A percentile compares a stretch with the other conserved stretches of the same genome.
phyloP scores from a whole-genome alignment of 2,797 vertebrate species.

The Gila robusta region DNA sequence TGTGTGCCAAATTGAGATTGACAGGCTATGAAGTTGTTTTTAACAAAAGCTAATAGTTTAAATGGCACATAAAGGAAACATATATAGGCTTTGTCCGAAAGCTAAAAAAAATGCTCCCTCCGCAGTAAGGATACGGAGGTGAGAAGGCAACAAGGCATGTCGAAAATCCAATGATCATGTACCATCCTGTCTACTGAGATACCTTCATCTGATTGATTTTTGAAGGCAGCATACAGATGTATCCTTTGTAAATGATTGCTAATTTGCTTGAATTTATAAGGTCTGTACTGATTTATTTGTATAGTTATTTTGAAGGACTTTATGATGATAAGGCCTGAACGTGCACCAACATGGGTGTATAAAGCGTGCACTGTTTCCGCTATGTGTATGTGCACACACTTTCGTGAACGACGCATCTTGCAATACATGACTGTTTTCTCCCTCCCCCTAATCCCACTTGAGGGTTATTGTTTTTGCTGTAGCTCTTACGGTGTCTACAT shows the following conservation, averaged over 20 bases:
- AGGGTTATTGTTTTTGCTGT: no score
- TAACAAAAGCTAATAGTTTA: neutral
- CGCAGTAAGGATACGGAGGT: neutral
- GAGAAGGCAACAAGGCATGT: neutral
- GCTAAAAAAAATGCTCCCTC: neutral
- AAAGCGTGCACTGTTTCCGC: no score
- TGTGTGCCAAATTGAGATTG: conserved; percentile 4
- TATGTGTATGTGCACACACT: no score
- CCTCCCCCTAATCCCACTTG: no score
- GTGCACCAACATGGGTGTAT: no score
- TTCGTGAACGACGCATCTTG: no score
- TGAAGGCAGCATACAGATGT: neutral
- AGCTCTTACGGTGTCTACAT: no score
- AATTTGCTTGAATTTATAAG: no score
- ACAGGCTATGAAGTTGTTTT: conserved; percentile 8
- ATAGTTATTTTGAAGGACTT: no score
- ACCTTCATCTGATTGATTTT: neutral
- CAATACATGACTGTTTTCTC: no score
- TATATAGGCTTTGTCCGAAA: neutral
- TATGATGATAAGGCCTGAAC: no score
- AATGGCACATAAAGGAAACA: neutral
- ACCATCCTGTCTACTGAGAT: neutral
- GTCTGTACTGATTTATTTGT: no score
- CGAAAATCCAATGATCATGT: neutral
- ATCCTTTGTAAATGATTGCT: neutral